These are phyloP conservation scores for Prunella strophiata DNA, from an alignment of 2,797 vertebrate species.

Conservation along the genomic window DNA sequence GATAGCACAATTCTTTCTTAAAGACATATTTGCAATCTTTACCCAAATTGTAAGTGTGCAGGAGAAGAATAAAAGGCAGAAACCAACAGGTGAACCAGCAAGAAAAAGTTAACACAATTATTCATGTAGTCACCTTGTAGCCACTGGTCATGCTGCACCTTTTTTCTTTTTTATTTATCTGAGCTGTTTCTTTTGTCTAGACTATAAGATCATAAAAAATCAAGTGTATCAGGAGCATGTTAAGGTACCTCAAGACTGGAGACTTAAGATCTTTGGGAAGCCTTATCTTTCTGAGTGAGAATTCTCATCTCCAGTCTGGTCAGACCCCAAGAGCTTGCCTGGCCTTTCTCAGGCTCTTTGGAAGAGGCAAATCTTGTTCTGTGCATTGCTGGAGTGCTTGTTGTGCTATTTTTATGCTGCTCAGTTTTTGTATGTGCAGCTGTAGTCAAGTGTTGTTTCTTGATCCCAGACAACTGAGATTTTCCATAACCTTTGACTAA, in stretches of 20 bases:
- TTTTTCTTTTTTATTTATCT: background rate
- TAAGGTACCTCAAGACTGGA: background rate
- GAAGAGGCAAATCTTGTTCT: background rate
- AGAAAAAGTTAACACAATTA: background rate
- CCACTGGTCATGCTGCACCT: background rate
- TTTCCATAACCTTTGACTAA: constrained; percentile 37
- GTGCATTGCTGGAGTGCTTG: constrained; percentile 38
- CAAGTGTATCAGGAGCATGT: background rate
- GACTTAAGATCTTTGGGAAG: background rate
- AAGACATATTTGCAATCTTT: background rate
- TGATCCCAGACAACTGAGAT: background rate
- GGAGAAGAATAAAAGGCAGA: background rate
- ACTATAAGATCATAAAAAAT: background rate
- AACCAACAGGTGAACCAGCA: background rate
- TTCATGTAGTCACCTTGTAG: background rate
- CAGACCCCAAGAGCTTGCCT: background rate
- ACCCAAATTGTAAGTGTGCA: background rate
- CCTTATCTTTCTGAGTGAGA: background rate
- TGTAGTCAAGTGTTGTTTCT: constrained; percentile 33
- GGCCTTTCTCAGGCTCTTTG: constrained; percentile 48
- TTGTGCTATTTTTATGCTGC: constrained; percentile 41
- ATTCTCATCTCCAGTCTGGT: background rate
- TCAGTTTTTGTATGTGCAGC: background rate
- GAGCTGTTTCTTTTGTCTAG: background rate
- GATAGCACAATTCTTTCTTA: background rate